Evolutionary conservation across 2,113 vertebrate genomes (phyloP).

Genomic region (Platanista minor): DNA sequence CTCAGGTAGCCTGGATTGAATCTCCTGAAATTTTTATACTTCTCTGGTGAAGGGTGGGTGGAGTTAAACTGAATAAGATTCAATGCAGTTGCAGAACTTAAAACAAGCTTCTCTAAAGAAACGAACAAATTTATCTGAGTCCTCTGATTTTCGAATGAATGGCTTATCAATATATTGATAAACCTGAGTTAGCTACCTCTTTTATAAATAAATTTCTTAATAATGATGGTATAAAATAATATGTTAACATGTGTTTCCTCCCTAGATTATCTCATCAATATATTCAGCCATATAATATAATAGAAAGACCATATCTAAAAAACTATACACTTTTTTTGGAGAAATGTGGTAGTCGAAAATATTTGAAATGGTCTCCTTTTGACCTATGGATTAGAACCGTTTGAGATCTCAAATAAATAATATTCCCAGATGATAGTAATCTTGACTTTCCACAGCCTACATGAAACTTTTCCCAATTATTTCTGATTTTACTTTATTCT

Average conservation of each 20-base stretch:
- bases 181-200: not conserved
- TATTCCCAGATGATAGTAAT: not conserved
- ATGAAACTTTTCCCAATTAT: not conserved
- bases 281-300: not conserved
- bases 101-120: not conserved
- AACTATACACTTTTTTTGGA: not conserved
- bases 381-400: not conserved
- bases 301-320: not conserved
- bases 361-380: not conserved
- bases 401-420: not conserved
- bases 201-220: not conserved
- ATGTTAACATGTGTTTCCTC: not conserved
- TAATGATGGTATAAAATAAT: not conserved
- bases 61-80: not conserved
- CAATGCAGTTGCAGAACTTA: not conserved
- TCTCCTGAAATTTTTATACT: not conserved
- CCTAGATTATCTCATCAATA: not conserved
- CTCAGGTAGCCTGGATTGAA: not conserved
- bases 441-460: not conserved
- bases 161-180: not conserved
- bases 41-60: not conserved
- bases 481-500: not conserved
- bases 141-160: not conserved
- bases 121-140: not conserved
- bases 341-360: not conserved